Conservation (phyloP, 2,797 vertebrate species). For the Balearica regulorum region DNA sequence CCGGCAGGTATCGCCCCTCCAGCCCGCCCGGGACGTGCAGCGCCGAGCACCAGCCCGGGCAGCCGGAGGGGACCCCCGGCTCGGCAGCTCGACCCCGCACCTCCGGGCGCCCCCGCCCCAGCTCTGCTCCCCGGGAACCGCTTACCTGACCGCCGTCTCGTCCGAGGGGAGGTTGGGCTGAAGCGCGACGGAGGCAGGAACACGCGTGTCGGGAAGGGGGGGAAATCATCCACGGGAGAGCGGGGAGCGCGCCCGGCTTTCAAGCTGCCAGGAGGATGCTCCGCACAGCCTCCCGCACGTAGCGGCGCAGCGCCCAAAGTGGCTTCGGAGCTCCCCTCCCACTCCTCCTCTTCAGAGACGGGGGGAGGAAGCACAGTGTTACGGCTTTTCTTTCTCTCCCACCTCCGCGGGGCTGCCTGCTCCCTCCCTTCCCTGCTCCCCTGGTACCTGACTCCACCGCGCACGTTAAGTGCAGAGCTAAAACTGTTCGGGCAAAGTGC, state of each 20-base stretch:
- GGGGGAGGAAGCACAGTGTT: background rate
- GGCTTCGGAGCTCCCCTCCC: conserved; percentile 16
- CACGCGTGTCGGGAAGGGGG: too few species aligned
- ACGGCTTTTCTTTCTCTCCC: background rate
- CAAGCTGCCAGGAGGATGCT: background rate
- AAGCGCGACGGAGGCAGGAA: background rate
- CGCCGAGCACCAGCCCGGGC: background rate
- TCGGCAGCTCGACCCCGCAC: background rate
- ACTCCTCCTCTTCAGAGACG: background rate
- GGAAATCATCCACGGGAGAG: background rate
- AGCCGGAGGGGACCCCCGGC: background rate
- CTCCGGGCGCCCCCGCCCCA: background rate
- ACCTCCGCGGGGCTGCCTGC: background rate
- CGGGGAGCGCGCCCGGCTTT: background rate
- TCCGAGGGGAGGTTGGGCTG: background rate
- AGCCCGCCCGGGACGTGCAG: background rate
- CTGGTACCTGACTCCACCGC: background rate
- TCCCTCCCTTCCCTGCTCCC: background rate
- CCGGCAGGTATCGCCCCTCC: background rate
- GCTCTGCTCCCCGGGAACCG: background rate
- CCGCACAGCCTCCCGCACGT: background rate
- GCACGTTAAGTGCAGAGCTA: background rate
- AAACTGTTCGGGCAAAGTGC: background rate
- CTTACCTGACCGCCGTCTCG: background rate
- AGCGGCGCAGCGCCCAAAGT: background rate